These are phyloP conservation scores for Caradrina kadenii DNA, from an alignment of 2,888 invertebrate species.

Conservation along the genomic window DNA sequence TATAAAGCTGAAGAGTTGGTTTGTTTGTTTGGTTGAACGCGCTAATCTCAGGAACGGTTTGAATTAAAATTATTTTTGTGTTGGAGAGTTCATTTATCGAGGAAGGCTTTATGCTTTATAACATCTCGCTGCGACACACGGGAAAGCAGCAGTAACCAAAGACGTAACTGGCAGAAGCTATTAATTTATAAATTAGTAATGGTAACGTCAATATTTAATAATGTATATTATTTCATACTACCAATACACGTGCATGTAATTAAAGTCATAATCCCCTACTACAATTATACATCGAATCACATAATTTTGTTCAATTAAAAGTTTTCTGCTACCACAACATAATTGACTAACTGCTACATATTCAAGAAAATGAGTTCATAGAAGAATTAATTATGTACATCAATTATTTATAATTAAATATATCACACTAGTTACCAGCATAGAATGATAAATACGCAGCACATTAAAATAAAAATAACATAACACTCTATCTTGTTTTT, in stretches of 20 bases:
- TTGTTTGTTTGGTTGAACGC: no score
- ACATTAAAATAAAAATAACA: slow-evolving; percentile 19
- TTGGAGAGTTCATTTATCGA: no score
- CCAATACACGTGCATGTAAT: slow-evolving; percentile 40
- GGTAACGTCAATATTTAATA: not conserved
- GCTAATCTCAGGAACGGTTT: no score
- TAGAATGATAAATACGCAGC: slow-evolving; percentile 19
- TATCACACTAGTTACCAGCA: slow-evolving; percentile 36
- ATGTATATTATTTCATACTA: not conserved
- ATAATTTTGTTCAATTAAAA: slow-evolving; percentile 60
- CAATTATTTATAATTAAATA: slow-evolving; percentile 40
- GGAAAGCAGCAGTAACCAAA: no score
- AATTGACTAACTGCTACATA: slow-evolving; percentile 57
- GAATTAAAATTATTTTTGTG: no score
- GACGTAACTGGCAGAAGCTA: no score
- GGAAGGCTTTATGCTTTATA: no score
- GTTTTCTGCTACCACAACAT: slow-evolving; percentile 45
- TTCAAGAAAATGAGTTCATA: slow-evolving; percentile 53
- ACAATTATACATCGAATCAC: slow-evolving; percentile 35
- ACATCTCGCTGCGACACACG: no score
- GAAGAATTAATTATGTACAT: slow-evolving; percentile 35
- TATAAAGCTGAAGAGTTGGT: no score
- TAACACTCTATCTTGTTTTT: slow-evolving; percentile 5
- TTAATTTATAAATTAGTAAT: not conserved
- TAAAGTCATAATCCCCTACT: slow-evolving; percentile 9